These are phyloP conservation scores for Pempheris klunzingeri DNA, from an alignment of 2,797 vertebrate species.

Conservation along the genomic window DNA sequence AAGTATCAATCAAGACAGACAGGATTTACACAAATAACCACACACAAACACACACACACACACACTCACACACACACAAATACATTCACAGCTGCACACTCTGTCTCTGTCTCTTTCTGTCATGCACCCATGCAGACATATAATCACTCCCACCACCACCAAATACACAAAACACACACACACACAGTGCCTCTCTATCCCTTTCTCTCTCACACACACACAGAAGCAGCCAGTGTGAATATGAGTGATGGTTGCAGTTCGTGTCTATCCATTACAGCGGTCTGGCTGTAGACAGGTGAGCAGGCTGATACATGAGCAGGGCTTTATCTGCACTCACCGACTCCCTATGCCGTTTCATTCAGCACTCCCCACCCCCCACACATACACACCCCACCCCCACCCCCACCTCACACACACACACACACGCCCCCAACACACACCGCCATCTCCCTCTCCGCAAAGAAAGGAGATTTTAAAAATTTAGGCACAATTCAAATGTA, in stretches of 20 bases:
- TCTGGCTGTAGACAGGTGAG: slow-evolving; percentile 79
- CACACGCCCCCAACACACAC: slow-evolving; percentile 19
- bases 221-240: slow-evolving; percentile 65
- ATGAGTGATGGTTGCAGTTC: slow-evolving; percentile 77
- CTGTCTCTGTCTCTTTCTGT: slow-evolving; percentile 74
- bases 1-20: slow-evolving; percentile 70
- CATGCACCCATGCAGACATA: slow-evolving; percentile 75
- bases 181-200: slow-evolving; percentile 12
- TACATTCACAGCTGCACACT: slow-evolving; percentile 53
- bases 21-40: slow-evolving; percentile 51
- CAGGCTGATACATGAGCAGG: slow-evolving; percentile 83
- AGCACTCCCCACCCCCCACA: slow-evolving; percentile 47
- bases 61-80: slow-evolving; percentile 29
- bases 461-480: slow-evolving; percentile 41
- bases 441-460: slow-evolving; percentile 41
- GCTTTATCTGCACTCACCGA: slow-evolving; percentile 81
- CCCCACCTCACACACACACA: not conserved
- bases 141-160: slow-evolving; percentile 70
- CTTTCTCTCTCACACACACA: slow-evolving; percentile 12
- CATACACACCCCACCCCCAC: not conserved
- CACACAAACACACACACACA: slow-evolving; percentile 38
- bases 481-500: slow-evolving; percentile 58
- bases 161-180: slow-evolving; percentile 52
- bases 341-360: slow-evolving; percentile 75
- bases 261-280: slow-evolving; percentile 79